Percentiles rank a stretch among this genome's conserved stretches.
phyloP scores from a whole-genome alignment of 2,888 invertebrate species.

The Hypena proboscidalis region DNA sequence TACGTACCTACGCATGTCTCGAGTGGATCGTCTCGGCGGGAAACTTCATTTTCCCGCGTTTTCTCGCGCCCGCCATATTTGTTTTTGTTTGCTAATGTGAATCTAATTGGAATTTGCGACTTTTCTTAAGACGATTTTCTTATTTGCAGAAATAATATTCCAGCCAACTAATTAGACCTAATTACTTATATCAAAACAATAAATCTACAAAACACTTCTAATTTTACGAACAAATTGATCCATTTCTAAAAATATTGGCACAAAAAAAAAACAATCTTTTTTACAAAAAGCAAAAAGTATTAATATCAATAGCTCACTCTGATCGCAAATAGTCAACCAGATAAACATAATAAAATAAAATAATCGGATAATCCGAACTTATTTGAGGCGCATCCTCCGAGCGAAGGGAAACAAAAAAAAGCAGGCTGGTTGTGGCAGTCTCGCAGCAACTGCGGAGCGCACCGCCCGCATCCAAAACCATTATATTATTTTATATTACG shows the following conservation, averaged over 20 bases:
- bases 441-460: constrained; percentile 75
- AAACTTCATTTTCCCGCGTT: constrained; percentile 83
- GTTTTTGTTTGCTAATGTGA: constrained; percentile 61
- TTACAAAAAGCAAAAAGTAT: constrained; percentile 12
- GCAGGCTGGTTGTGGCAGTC: constrained; percentile 63
- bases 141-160: too few species aligned
- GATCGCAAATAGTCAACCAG: constrained; percentile 24
- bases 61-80: constrained; percentile 64
- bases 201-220: too few species aligned
- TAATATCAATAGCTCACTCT: constrained; percentile 18
- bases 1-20: constrained; percentile 78
- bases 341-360: constrained; percentile 46
- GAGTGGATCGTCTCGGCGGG: constrained; percentile 71
- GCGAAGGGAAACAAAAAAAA: constrained; percentile 78
- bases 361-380: constrained; percentile 65
- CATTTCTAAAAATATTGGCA: background rate
- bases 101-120: constrained; percentile 63
- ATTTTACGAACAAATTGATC: too few species aligned
- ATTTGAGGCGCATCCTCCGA: constrained; percentile 73
- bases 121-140: constrained; percentile 26
- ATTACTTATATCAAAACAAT: too few species aligned
- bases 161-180: too few species aligned
- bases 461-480: constrained; percentile 76
- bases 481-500: constrained; percentile 82
- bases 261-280: background rate